Evolutionary conservation across 2,888 invertebrate genomes (phyloP), one percentile per base, ranked within the genome.

Genomic region (Napeogenes inachia): DNA sequence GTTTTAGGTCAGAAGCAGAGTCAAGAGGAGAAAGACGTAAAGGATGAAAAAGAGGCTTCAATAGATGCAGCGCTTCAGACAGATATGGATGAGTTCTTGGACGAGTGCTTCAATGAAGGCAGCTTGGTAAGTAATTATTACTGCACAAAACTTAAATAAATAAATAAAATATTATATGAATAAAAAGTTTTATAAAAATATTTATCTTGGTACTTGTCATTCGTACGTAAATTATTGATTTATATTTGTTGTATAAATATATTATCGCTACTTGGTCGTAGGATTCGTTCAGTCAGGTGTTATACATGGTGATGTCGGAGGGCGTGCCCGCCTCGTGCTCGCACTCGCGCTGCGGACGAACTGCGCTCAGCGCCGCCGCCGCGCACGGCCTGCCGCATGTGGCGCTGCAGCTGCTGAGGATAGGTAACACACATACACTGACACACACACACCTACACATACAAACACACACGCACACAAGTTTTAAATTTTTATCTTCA

Each of bases 331-430:
- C 95, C 58, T 93, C 95, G 82, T 92, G 92, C 70, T 95, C 13
- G 92, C 96, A 0, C 91, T 97, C 94, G 93, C 94, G 1, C 96
- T 96, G 58, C 94, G 95, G 12, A 92, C 92, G 45, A 89, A 94
- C 68, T 6, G 93, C 96, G 0, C 91, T 97, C 71, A 97, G 97
- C 94, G 94, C 95, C 0, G 96, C 97, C 50, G 94, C 96, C 3
- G 92, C 92, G 12, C 91, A 94, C 66, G 96, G 96, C 0, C 93
- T 93, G 67, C 68, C 92, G 0, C 93, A 94, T 66, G 92, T 93
- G 58, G 92, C 94, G 12, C 92, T 93, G 66, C 94, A 94, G 76
- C 91, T 97, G 61, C 84, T 97, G 67, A 92, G 92, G 73, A 91
- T 96, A 59, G 95, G 95, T 80, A 46, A 45, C 55, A 61, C 46